A percentile compares a stretch with the other conserved stretches of the same genome.
Conservation (phyloP, 2,113 vertebrate species). For the Hiodon tergisus region DNA sequence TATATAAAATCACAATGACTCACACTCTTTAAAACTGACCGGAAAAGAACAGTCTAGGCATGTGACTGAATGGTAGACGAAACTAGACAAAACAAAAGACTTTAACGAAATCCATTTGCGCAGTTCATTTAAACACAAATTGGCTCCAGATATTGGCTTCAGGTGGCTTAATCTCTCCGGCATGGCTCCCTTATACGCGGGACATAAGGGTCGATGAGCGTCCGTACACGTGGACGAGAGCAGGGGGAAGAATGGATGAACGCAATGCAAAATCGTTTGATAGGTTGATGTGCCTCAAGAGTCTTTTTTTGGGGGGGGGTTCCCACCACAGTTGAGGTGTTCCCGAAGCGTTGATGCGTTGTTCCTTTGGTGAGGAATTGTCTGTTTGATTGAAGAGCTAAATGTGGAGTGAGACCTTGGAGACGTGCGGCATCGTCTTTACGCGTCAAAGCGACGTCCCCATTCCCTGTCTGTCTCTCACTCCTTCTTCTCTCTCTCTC, state of each 20-base stretch:
- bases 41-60: no score
- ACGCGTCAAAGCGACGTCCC: background rate
- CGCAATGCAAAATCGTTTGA: background rate
- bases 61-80: no score
- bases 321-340: background rate
- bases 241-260: background rate
- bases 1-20: no score
- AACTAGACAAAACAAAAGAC: no score
- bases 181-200: background rate
- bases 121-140: background rate
- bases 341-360: background rate
- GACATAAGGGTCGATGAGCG: background rate
- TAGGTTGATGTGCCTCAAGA: background rate
- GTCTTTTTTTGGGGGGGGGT: background rate
- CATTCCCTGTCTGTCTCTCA: background rate
- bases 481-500: no score
- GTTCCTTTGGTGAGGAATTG: conserved; percentile 1
- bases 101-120: background rate
- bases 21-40: no score
- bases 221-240: background rate
- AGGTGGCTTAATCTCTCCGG: background rate
- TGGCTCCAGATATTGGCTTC: no score
- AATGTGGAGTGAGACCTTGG: background rate
- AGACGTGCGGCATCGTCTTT: no score
- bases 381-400: background rate